Conservation (phyloP, 2,113 vertebrate genomes). For the Albula glossodonta region DNA sequence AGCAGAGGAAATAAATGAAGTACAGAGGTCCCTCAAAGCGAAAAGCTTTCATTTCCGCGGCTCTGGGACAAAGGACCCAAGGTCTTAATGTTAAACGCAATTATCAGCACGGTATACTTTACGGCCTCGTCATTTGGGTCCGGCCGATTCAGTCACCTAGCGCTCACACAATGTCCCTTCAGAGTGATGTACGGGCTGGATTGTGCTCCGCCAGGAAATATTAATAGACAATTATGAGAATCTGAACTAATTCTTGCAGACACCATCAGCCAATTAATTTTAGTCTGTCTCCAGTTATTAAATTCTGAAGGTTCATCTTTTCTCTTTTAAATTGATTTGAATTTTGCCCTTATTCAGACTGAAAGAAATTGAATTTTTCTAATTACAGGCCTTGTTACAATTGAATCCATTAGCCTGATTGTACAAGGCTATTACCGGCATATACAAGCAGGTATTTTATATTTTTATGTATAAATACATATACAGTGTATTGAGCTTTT, state of each 20-base stretch:
- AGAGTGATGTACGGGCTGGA: constrained; percentile 71
- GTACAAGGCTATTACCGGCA: constrained; percentile 37
- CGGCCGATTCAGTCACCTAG: constrained; percentile 35
- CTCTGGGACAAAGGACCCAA: constrained; percentile 53
- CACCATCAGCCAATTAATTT: constrained; percentile 75
- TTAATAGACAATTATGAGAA: constrained; percentile 84
- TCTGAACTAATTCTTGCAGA: constrained; percentile 83
- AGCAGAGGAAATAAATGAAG: constrained; percentile 31
- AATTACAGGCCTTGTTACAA: constrained; percentile 75
- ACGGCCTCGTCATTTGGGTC: constrained; percentile 45
- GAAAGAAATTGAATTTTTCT: constrained; percentile 81
- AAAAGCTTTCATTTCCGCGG: constrained; percentile 46
- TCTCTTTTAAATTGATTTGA: constrained; percentile 79
- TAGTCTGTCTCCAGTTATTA: constrained; percentile 74
- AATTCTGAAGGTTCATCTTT: constrained; percentile 83
- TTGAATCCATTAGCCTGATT: constrained; percentile 36
- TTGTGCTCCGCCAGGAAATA: constrained; percentile 73
- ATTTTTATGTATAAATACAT: constrained; percentile 27
- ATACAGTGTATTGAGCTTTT: background rate
- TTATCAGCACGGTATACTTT: constrained; percentile 53
- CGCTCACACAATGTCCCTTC: constrained; percentile 44
- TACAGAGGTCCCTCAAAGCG: constrained; percentile 36
- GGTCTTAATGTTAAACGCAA: constrained; percentile 53
- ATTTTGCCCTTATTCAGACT: constrained; percentile 76
- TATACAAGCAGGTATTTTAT: constrained; percentile 28